Base-by-base conservation (phyloP, 2,888 invertebrate species). In the Cheilosia vernalis region DNA sequence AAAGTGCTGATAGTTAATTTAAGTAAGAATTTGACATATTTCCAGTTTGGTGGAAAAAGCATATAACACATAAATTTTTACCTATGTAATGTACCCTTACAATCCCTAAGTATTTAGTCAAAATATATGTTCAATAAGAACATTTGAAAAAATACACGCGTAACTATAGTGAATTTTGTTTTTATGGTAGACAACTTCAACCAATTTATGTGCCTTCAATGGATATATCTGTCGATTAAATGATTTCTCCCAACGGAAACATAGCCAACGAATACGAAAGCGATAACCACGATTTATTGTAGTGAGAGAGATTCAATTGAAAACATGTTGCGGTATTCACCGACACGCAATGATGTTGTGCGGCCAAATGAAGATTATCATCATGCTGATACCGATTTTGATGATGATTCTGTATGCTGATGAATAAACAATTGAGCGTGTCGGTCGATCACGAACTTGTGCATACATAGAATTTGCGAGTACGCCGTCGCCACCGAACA, bases 391-490 rank as follows among this genome's bases (percentile, higher is more conserved):
- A 74, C 64, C 74, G 67, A 80, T 85, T 70, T 64, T 56, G 80
- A 81, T 83, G 70, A 56, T 70, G 72, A 79, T 72, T 40, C 58
- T 55, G 56, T 51, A 73, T 55, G 44, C 72, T 69, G 85, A 85
- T 81, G 81, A 85, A 66, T 76, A 76, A 77, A 81, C 85, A 76
- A 85, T 76, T 58, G 72, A 85, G 67, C 85, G 81, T 81, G 85
- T 85, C 76, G 66, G 85, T 81, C 85, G 85, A 85, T 85, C 85
- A 85, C 85, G 85, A 85, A 70, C 79, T 78, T 55, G 40, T 15
- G 37, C 51, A 70, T 51, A 77, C 77, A 77, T 63, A 49, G 69
- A 69, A 30, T 58, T 30, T 40, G 40, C 30, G 37, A 56, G n/a
- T 44, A 37, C 21, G 21, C 24, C 53, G 51, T 27, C 60, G 37